Conservation (phyloP, 2,113 vertebrate species). For the Montifringilla adamsi region DNA sequence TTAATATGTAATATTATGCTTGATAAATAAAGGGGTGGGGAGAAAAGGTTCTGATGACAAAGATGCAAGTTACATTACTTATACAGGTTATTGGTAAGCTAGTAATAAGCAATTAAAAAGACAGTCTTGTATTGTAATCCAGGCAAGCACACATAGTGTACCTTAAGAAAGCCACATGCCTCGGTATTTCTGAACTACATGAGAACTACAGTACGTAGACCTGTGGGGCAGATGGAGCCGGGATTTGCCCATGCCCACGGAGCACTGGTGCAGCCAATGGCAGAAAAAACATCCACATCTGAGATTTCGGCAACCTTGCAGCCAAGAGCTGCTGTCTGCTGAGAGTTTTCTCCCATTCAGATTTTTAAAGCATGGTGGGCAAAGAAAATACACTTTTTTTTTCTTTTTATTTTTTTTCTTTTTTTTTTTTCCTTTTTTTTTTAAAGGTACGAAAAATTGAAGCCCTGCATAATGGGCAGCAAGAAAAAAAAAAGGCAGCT, state of each 20-base stretch:
- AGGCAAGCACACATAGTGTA: conserved; percentile 71
- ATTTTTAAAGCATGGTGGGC: conserved; percentile 50
- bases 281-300: conserved; percentile 50
- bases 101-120: conserved; percentile 68
- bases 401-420: rapidly evolving
- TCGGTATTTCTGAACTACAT: conserved; percentile 70
- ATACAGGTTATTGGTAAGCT: conserved; percentile 65
- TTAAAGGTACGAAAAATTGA: neutral
- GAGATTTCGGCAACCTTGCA: conserved; percentile 38
- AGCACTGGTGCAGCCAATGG: conserved; percentile 57
- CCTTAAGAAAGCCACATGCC: conserved; percentile 73
- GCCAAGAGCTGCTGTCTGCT: conserved; percentile 15
- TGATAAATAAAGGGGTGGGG: conserved; percentile 72
- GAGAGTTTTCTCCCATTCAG: conserved; percentile 43
- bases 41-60: conserved; percentile 68
- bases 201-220: conserved; percentile 69
- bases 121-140: conserved; percentile 64
- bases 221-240: conserved; percentile 37
- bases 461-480: conserved; percentile 61
- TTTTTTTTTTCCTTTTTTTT: neutral
- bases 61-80: conserved; percentile 59
- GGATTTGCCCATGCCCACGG: conserved; percentile 34
- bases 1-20: conserved; percentile 65
- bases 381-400: neutral
- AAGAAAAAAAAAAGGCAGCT: conserved; percentile 47